These are phyloP conservation scores for Zelleria hepariella DNA, from an alignment of 2,888 invertebrate genomes.

Conservation along the genomic window DNA sequence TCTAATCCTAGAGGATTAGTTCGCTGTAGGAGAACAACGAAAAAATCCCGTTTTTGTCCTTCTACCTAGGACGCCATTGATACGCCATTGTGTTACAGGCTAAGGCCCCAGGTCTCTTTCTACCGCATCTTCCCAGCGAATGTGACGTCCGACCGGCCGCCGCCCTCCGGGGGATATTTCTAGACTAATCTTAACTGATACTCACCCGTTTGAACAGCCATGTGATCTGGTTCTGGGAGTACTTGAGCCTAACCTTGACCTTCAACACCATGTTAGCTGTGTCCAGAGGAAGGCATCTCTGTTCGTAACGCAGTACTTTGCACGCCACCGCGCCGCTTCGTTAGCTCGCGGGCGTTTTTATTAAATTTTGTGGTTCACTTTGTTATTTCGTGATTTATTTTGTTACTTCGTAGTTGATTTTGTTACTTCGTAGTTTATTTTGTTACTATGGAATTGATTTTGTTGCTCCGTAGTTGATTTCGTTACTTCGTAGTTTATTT, in stretches of 20 bases:
- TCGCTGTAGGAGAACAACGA: too few species aligned
- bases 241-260: constrained; percentile 71
- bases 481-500: background rate
- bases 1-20: too few species aligned
- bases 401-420: background rate
- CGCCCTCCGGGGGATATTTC: too few species aligned
- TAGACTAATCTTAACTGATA: constrained; percentile 10
- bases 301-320: constrained; percentile 43
- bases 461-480: background rate
- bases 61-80: too few species aligned
- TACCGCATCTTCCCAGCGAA: too few species aligned
- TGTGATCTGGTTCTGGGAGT: constrained; percentile 70
- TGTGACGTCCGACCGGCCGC: too few species aligned
- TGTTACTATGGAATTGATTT: background rate
- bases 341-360: background rate
- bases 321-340: background rate
- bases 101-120: too few species aligned
- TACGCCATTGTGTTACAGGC: too few species aligned
- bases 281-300: constrained; percentile 53
- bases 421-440: background rate
- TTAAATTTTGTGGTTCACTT: background rate
- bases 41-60: too few species aligned
- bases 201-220: constrained; percentile 74
- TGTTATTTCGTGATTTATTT: background rate
- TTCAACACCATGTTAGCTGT: constrained; percentile 70